Conservation (phyloP, 1,140 invertebrate species). For the Bombus sibiricus region DNA sequence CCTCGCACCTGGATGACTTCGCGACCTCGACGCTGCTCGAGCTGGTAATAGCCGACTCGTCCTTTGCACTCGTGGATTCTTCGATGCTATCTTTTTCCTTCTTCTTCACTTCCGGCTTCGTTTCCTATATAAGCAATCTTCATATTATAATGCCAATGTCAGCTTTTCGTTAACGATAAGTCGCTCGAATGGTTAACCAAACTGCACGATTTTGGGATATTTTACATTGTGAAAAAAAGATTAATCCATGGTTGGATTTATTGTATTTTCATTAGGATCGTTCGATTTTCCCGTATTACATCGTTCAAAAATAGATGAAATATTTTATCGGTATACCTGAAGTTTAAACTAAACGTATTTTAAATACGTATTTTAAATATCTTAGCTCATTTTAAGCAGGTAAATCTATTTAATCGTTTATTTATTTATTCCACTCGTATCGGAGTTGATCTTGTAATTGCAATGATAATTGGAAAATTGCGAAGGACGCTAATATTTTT, state of each 20-base stretch:
- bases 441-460: too few relatives aligned
- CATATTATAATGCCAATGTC: background rate
- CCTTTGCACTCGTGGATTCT: constrained; percentile 68
- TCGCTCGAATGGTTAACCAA: background rate
- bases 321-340: too few relatives aligned
- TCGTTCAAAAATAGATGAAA: too few relatives aligned
- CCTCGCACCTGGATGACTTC: constrained; percentile 77
- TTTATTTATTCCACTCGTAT: too few relatives aligned
- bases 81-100: constrained; percentile 66
- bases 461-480: too few relatives aligned
- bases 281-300: too few relatives aligned
- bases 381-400: too few relatives aligned
- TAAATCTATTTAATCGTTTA: too few relatives aligned
- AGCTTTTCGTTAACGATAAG: background rate
- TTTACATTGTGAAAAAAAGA: background rate
- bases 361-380: too few relatives aligned
- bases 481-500: too few relatives aligned
- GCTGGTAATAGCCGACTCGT: constrained; percentile 58
- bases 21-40: constrained; percentile 70
- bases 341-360: too few relatives aligned
- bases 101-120: constrained; percentile 73
- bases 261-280: too few relatives aligned
- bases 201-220: background rate
- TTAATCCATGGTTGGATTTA: background rate
- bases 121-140: constrained; percentile 50